These are phyloP conservation scores for Bellardia pandia DNA, from an alignment of 2,888 invertebrate species.

Conservation along the genomic window DNA sequence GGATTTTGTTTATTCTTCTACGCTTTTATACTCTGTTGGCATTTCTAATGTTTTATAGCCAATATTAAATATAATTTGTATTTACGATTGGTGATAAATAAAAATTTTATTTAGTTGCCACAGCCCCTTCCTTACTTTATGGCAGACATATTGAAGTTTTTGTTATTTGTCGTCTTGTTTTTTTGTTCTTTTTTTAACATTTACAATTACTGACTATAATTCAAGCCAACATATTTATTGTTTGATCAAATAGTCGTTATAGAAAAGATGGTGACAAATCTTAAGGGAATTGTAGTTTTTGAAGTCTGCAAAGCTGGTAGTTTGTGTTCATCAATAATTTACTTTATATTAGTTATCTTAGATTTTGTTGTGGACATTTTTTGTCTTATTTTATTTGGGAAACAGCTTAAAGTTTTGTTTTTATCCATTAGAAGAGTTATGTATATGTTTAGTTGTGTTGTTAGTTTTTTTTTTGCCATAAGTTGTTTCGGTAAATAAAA, in stretches of 20 bases:
- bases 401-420: slow-evolving; percentile 35
- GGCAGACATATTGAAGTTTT: slow-evolving; percentile 46
- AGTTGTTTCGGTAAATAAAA: slow-evolving; percentile 1
- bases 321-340: not conserved
- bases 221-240: slow-evolving; percentile 30
- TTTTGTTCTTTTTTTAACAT: not conserved
- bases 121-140: slow-evolving; percentile 32
- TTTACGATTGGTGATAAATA: slow-evolving; percentile 70
- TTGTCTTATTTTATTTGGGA: not conserved
- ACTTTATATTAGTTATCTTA: not conserved
- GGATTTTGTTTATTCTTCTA: not conserved
- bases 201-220: slow-evolving; percentile 26
- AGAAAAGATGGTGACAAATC: not conserved
- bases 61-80: slow-evolving; percentile 69
- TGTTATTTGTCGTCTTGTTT: slow-evolving; percentile 8
- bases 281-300: not conserved
- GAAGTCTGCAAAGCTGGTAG: not conserved
- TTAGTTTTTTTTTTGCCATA: not conserved
- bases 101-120: slow-evolving; percentile 28
- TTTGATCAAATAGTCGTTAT: not conserved
- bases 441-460: not conserved
- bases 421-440: not conserved
- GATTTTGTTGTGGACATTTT: not conserved
- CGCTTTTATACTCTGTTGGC: slow-evolving; percentile 37
- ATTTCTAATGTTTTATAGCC: slow-evolving; percentile 46